Conservation (phyloP, 2,797 vertebrate genomes). For the Triplophysa yarkandensis region DNA sequence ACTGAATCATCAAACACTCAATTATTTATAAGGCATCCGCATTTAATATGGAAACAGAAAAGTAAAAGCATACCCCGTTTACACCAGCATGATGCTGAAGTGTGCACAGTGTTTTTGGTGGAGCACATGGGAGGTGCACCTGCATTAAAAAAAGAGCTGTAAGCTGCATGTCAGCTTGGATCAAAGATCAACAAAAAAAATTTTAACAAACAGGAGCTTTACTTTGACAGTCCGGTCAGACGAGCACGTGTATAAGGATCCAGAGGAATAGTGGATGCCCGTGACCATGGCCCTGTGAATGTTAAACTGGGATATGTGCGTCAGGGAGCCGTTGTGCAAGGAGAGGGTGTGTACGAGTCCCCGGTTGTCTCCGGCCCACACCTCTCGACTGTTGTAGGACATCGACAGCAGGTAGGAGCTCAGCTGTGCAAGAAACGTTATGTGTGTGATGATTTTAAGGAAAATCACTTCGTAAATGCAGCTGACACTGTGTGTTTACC, state of each 20-base stretch:
- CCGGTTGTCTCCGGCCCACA: slow-evolving; percentile 89
- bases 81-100: slow-evolving; percentile 73
- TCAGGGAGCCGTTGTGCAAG: slow-evolving; percentile 74
- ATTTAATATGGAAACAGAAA: neutral
- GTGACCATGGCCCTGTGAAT: slow-evolving; percentile 87
- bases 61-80: slow-evolving; percentile 40
- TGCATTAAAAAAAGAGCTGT: slow-evolving; percentile 58
- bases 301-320: slow-evolving; percentile 79
- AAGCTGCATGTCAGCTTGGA: neutral
- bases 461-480: neutral
- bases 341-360: slow-evolving; percentile 84
- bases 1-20: neutral
- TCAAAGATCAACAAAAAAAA: neutral
- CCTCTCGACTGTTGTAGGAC: slow-evolving; percentile 81
- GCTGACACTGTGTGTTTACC: slow-evolving; percentile 65
- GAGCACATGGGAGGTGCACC: slow-evolving; percentile 87
- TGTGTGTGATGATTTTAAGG: neutral
- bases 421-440: slow-evolving; percentile 70
- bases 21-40: neutral
- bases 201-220: slow-evolving; percentile 4
- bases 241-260: slow-evolving; percentile 88
- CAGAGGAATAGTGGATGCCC: slow-evolving; percentile 81
- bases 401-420: slow-evolving; percentile 85
- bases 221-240: slow-evolving; percentile 87
- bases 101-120: slow-evolving; percentile 85